Percentiles rank a stretch among this genome's conserved stretches.
Conservation (phyloP, 2,888 invertebrate genomes). For the Meta bourneti region DNA sequence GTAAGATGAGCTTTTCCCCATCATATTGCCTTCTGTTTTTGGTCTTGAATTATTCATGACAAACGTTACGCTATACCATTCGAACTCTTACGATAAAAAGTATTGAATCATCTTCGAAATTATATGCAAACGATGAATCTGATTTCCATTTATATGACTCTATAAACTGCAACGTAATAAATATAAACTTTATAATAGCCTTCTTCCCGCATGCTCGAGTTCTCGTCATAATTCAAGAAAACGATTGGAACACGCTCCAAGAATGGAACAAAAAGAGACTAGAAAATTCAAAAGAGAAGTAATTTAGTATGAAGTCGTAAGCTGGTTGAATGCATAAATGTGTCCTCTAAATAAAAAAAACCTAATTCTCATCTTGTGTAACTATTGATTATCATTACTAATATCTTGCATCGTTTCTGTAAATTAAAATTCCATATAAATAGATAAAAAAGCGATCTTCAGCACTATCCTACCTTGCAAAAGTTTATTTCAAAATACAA, state of each 20-base stretch:
- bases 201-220: not conserved
- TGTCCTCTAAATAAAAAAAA: too few relatives aligned
- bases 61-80: constrained; percentile 3
- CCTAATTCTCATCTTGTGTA: too few relatives aligned
- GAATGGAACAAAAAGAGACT: not conserved
- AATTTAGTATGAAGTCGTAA: not conserved
- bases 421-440: too few relatives aligned
- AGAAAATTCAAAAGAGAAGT: not conserved
- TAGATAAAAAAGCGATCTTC: too few relatives aligned
- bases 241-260: not conserved
- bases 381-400: too few relatives aligned
- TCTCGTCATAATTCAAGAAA: not conserved
- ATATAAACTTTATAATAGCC: constrained; percentile 40
- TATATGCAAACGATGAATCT: constrained; percentile 42
- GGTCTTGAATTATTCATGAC: constrained; percentile 48
- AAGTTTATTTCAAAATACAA: too few relatives aligned
- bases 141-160: constrained; percentile 62
- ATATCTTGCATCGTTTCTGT: too few relatives aligned
- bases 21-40: constrained; percentile 17
- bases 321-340: too few relatives aligned
- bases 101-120: not conserved
- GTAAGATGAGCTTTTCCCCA: constrained; percentile 35
- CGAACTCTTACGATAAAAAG: not conserved
- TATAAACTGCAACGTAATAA: constrained; percentile 20
- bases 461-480: too few relatives aligned